Base-by-base conservation (phyloP, 92 coral and sea anemone species). In the Umimayanthus chanpuru region DNA sequence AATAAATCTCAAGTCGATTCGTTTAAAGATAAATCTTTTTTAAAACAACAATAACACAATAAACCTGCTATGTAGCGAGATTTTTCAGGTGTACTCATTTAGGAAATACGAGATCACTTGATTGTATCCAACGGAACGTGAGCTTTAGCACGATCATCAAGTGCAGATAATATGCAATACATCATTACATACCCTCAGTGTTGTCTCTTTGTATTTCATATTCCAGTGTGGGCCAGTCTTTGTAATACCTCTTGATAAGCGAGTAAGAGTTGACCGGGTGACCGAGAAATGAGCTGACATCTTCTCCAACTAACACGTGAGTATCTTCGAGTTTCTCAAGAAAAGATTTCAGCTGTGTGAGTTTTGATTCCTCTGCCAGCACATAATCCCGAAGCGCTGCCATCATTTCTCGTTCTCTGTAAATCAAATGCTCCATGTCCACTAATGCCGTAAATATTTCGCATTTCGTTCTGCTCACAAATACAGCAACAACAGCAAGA, bases 251-350 rank as follows among this genome's bases (percentile, higher is more conserved):
- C 72, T 94, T 93, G 49, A 96, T 96, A 44, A 95, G 89, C 25
- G 90, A 86, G 87, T 93, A 96, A 1, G 99, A 93, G 76, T 96
- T 96, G 40, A 95, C 98, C 36, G 99, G 99, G 90, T 96, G 99
- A 9, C 99, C 99, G 5, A 95, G 85, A 89, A 93, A 96, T 20
- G 80, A 72, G 28, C 91, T 91, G 26, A 95, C 85, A 72, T 90
- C 89, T 3, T 92, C 81, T 14, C 87, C 93, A 16, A 94, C 91
- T 12, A 80, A 28, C 2, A 80, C 88, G 81, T 96, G 99, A 2
- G 92, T 89, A 20, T 90, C 65, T 67, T 92, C 96, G 11, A 96
- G 89, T 81, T 89, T 93, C 15, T 74, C 93, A 30, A 91, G 88
- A 73, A 96, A 93, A 66, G 73, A 73, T 88, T 92, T 92, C 41